Conservation (phyloP, 1,140 invertebrate species). For the Lethrus apterus region DNA sequence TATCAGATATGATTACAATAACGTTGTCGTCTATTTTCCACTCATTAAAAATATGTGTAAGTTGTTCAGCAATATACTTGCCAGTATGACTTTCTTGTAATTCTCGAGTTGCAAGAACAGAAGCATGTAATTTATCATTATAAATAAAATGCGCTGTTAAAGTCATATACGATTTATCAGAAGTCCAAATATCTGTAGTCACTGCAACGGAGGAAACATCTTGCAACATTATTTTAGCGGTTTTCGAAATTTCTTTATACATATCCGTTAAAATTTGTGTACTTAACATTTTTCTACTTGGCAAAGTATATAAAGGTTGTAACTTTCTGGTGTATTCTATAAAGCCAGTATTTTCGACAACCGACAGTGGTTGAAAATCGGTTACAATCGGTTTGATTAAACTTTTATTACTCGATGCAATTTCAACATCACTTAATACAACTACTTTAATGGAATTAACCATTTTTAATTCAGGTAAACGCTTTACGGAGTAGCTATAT, state of each 20-base stretch:
- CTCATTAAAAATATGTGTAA: conserved; percentile 17
- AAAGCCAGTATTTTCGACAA: conserved; percentile 20
- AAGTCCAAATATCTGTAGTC: conserved; percentile 31
- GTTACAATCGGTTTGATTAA: conserved; percentile 11
- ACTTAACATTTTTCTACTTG: conserved; percentile 20
- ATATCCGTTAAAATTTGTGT: conserved; percentile 22
- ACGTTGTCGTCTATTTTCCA: conserved; percentile 20
- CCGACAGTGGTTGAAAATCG: conserved; percentile 17
- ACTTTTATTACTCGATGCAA: not conserved
- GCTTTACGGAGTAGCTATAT: not conserved
- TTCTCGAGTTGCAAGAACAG: conserved; percentile 25
- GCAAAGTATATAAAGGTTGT: conserved; percentile 14
- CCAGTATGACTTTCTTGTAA: conserved; percentile 20
- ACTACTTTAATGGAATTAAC: not conserved
- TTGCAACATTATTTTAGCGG: conserved; percentile 16
- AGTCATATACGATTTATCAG: conserved; percentile 28
- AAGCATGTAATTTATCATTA: conserved; percentile 18
- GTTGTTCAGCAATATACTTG: conserved; percentile 20
- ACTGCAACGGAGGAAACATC: conserved; percentile 20
- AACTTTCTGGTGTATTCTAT: conserved; percentile 12
- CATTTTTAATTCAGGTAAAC: not conserved
- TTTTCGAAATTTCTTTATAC: conserved; percentile 18
- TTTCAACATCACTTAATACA: not conserved
- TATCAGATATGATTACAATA: conserved; percentile 8
- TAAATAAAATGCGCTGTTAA: conserved; percentile 28